Evolutionary conservation across 2,113 vertebrate species (phyloP).

Genomic region (Crotalus horridus): DNA sequence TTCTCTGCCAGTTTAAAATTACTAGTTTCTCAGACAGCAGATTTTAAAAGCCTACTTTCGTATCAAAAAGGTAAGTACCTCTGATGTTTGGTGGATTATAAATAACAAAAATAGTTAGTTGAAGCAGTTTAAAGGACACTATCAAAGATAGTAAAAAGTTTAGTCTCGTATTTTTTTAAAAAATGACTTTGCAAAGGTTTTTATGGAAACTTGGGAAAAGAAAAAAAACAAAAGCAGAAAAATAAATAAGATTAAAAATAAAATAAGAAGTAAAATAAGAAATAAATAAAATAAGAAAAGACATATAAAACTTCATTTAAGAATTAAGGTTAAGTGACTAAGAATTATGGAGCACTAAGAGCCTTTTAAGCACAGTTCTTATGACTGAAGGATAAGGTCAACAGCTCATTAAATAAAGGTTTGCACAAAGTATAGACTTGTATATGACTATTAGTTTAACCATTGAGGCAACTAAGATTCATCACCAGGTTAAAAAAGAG

Average conservation of each 20-base stretch:
- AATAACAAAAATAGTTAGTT: conserved; percentile 30
- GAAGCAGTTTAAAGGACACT: conserved; percentile 42
- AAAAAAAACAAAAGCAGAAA: background rate
- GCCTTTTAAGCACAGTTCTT: background rate
- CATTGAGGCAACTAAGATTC: background rate
- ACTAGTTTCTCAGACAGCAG: conserved; percentile 38
- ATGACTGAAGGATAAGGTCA: background rate
- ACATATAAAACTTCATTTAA: background rate
- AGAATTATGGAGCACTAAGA: background rate
- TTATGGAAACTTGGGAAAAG: background rate
- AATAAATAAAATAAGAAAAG: background rate
- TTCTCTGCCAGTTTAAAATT: conserved; percentile 26
- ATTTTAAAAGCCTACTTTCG: conserved; percentile 11
- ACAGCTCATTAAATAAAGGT: background rate
- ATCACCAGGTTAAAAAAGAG: background rate
- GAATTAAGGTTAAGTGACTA: background rate
- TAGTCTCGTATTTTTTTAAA: background rate
- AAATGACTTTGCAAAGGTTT: background rate
- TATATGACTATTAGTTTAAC: background rate
- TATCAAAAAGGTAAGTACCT: conserved; percentile 58
- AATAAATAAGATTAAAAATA: background rate
- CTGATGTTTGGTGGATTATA: conserved; percentile 31
- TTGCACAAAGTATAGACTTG: background rate
- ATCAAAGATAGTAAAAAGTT: conserved; percentile 14
- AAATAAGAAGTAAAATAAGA: background rate